Conservation (phyloP, 2,113 vertebrate species). For the Gallinago jamesoni region DNA sequence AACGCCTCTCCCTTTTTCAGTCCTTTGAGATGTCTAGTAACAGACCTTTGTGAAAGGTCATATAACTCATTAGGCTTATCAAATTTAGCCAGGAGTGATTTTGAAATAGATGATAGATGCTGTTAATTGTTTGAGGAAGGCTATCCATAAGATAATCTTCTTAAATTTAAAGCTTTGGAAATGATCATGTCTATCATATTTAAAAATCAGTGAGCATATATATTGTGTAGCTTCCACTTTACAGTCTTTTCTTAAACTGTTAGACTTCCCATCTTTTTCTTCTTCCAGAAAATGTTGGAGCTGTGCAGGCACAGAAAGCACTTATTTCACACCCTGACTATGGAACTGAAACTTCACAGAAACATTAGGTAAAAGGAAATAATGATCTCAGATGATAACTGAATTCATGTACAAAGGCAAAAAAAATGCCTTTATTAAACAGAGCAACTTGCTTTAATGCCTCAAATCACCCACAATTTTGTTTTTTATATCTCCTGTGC, state of each 20-base stretch:
- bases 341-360: neutral
- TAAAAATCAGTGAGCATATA: neutral
- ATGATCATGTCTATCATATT: neutral
- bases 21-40: neutral
- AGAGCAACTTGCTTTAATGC: neutral
- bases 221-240: neutral
- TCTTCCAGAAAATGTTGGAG: neutral
- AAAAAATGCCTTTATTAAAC: neutral
- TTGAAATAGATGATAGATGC: neutral
- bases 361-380: neutral
- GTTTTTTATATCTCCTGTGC: neutral
- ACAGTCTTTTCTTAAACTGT: neutral
- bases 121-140: neutral
- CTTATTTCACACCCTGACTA: neutral
- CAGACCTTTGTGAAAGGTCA: neutral
- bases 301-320: neutral
- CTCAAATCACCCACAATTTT: neutral
- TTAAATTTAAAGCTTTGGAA: neutral
- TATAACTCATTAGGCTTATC: neutral
- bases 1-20: slow-evolving; percentile 3
- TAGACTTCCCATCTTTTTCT: neutral
- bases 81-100: neutral
- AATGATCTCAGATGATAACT: neutral
- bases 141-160: neutral
- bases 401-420: neutral